phyloP scores from a whole-genome alignment of 2,797 vertebrate species.

The Phalloptychus januarius region DNA sequence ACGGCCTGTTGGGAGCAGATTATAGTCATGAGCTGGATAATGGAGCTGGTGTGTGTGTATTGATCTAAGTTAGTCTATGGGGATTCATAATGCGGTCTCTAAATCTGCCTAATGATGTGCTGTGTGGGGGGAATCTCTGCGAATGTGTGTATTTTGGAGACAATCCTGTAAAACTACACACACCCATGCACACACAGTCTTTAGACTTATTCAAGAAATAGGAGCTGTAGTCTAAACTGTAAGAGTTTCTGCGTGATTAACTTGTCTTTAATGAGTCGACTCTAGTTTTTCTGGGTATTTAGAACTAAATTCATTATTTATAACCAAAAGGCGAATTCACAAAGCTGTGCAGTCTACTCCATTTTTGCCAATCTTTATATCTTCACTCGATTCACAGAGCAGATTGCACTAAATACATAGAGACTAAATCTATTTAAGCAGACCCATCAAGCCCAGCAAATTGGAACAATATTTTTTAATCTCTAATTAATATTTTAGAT shows the following conservation, averaged over 20 bases:
- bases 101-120: conserved; percentile 78
- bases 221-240: background rate
- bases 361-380: background rate
- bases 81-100: conserved; percentile 69
- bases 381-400: background rate
- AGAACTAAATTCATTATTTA: background rate
- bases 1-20: conserved; percentile 74
- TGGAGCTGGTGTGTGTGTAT: conserved; percentile 67
- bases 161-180: conserved; percentile 18
- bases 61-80: conserved; percentile 64
- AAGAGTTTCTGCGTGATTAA: background rate
- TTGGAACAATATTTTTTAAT: background rate
- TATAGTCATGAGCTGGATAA: conserved; percentile 74
- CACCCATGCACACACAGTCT: background rate
- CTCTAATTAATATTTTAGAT: background rate
- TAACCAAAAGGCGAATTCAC: background rate
- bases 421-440: background rate
- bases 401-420: background rate
- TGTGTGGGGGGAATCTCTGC: conserved; percentile 41
- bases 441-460: background rate
- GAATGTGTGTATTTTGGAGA: conserved; percentile 38
- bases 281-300: background rate
- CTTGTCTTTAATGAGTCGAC: background rate
- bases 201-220: background rate
- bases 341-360: background rate